Evolutionary conservation across 2,888 invertebrate species (phyloP), one percentile per base, ranked within the genome.

Genomic region (Stegophylla sp.): DNA sequence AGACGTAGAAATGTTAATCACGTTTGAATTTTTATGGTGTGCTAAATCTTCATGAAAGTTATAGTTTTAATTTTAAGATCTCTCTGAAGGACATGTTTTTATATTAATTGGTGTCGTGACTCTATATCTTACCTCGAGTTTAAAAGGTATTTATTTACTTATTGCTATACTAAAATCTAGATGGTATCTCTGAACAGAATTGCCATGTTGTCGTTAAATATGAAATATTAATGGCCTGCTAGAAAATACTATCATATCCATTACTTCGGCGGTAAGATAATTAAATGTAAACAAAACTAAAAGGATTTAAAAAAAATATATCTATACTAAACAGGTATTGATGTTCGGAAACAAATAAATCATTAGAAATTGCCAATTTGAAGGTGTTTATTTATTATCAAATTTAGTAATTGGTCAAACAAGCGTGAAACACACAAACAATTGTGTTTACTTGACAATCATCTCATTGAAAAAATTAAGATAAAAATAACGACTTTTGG

Each of bases 81-180:
- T 64, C 53, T 64, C 23, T 41, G 64, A 76, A 76, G 75, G 64
- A 3, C 64, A n/a, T 23, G 64, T 41, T 64, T 41, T 53, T 64
- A 41, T 75, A 51, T 75, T 51, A 75, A 75, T 75, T 51, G 17
- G 10, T 34, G 17, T 17, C 0, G 34, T 75, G 51, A 43, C 23
- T 75, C 53, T 26, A 43, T 53, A 53, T 2, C 9, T 23, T 48
- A n/a, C n/a, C 12, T 23, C n/a, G 4, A 15, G 0, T 61, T 28
- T n/a, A 34, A n/a, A 20, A 13, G 34, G 10, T 51, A 63, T 41
- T 74, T 66, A 76, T 76, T 76, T 66, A 26, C 41, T 43, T 66
- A 73, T 73, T 41, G 23, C 41, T 64, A 20, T 41, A 26, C 41
- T 53, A n/a, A 66, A n/a, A n/a, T n/a, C n/a, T n/a, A n/a, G n/a